phyloP scores from a whole-genome alignment of 2,888 invertebrate species.

The Amphimallon solstitiale region DNA sequence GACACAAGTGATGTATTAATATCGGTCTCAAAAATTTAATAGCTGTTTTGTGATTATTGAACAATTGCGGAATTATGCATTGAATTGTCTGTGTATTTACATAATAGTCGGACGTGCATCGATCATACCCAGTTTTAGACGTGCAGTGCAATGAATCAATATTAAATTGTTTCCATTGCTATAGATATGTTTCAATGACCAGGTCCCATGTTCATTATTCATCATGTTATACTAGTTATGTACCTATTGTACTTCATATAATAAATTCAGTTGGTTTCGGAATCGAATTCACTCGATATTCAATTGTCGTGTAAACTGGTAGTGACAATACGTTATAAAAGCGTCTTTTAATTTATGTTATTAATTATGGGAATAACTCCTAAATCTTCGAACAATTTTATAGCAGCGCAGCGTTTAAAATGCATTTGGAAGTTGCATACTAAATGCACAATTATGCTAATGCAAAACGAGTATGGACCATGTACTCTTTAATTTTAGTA shows the following conservation, averaged over 20 bases:
- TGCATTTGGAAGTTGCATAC: no score
- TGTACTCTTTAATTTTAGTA: no score
- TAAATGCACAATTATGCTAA: no score
- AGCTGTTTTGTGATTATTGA: not conserved
- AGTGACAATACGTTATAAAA: no score
- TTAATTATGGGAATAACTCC: no score
- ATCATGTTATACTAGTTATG: not conserved
- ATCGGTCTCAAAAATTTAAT: slow-evolving; percentile 1
- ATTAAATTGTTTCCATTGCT: slow-evolving; percentile 21
- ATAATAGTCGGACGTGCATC: slow-evolving; percentile 26
- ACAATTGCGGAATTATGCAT: slow-evolving; percentile 21
- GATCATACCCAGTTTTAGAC: slow-evolving; percentile 18
- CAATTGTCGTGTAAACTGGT: no score
- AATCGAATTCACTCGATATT: no score
- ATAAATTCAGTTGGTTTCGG: not conserved
- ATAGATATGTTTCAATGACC: slow-evolving; percentile 8
- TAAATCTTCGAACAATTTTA: no score
- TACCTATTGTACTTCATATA: not conserved
- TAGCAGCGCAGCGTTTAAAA: not conserved
- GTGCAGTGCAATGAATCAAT: slow-evolving; percentile 25
- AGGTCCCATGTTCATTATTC: not conserved
- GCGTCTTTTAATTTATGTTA: no score
- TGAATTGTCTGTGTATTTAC: slow-evolving; percentile 24
- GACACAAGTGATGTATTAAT: no score
- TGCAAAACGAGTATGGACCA: no score